phyloP scores from a whole-genome alignment of 2,797 vertebrate species.

The Coranthus polyacanthus region DNA sequence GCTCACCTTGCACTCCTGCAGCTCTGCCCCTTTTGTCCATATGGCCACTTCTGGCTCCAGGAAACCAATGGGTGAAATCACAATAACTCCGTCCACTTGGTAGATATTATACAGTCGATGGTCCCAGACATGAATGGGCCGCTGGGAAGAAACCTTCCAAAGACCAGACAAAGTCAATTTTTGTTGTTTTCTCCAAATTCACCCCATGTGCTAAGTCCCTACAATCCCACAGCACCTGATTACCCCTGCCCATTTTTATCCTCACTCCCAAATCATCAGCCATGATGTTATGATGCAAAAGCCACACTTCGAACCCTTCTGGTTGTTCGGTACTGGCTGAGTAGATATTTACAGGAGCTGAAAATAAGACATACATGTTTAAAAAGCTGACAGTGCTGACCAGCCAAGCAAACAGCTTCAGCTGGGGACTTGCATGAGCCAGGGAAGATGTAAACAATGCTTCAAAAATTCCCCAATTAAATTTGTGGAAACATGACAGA shows the following conservation, averaged over 20 bases:
- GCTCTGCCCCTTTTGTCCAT: too few species aligned
- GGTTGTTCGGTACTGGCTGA: too few species aligned
- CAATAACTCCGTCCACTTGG: too few species aligned
- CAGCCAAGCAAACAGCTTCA: slow-evolving; percentile 3
- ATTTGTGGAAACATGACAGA: slow-evolving; percentile 13
- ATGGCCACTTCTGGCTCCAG: too few species aligned
- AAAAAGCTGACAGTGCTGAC: background rate
- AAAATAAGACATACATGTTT: background rate
- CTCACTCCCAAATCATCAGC: background rate
- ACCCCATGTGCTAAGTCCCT: too few species aligned
- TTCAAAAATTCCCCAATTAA: background rate
- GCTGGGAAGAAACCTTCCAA: background rate
- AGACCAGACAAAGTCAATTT: too few species aligned
- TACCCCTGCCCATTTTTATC: background rate
- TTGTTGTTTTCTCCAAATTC: too few species aligned
- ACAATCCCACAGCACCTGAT: too few species aligned
- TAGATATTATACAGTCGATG: too few species aligned
- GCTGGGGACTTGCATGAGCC: background rate
- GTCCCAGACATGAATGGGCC: background rate
- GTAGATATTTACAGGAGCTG: slow-evolving; percentile 1
- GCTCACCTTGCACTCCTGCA: too few species aligned
- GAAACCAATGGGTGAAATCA: too few species aligned
- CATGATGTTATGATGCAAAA: background rate
- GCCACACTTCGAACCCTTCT: background rate
- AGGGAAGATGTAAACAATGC: background rate